Evolutionary conservation across 2,888 invertebrate genomes (phyloP).

Genomic region (Coenonympha glycerion): DNA sequence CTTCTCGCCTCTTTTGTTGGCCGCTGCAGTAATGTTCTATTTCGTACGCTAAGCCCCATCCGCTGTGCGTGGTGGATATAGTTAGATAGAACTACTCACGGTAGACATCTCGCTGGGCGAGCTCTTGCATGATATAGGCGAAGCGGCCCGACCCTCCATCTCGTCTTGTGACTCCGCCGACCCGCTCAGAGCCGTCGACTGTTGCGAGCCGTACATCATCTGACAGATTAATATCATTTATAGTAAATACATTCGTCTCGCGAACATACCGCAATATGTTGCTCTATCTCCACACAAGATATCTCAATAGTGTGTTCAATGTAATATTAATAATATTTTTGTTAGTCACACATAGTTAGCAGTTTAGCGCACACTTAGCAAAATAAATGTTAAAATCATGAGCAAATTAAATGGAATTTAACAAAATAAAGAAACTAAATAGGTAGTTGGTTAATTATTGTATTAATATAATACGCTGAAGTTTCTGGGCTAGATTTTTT

Average conservation of each 20-base stretch:
- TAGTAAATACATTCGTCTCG: too few relatives aligned
- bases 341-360: neutral
- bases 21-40: too few relatives aligned
- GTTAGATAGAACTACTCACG: constrained; percentile 61
- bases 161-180: constrained; percentile 67
- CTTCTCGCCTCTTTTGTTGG: too few relatives aligned
- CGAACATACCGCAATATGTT: too few relatives aligned
- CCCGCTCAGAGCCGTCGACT: constrained; percentile 60
- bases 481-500: too few relatives aligned
- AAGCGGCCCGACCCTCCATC: constrained; percentile 82
- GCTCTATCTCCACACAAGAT: too few relatives aligned
- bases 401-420: neutral
- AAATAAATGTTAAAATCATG: neutral
- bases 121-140: constrained; percentile 87
- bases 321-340: neutral
- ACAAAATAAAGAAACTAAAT: neutral
- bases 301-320: neutral
- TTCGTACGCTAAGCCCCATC: too few relatives aligned
- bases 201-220: constrained; percentile 67
- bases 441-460: neutral
- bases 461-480: too few relatives aligned
- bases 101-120: constrained; percentile 88
- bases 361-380: neutral
- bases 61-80: too few relatives aligned
- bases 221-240: too few relatives aligned